Evolutionary conservation across 37 sponge, comb jelly and placozoan species (phyloP).

Genomic region (Mnemiopsis leidyi): DNA sequence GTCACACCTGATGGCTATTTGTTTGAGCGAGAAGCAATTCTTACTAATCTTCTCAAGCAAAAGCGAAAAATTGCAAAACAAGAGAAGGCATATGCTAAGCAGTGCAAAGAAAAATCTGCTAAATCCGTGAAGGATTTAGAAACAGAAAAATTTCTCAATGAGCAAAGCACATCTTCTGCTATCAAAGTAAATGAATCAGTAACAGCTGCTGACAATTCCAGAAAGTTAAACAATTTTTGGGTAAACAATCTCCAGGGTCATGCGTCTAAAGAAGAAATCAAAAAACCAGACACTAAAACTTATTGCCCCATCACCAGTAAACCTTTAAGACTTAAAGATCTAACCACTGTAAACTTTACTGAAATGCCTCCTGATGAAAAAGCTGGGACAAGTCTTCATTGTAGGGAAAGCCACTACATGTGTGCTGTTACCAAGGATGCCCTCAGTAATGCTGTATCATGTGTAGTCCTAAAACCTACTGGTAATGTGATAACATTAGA

Average conservation of each 20-base stretch:
- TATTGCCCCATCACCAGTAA: conserved; percentile 86
- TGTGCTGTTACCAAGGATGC: conserved; percentile 89
- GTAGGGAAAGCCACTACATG: conserved; percentile 74
- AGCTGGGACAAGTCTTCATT: neutral
- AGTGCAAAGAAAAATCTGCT: conserved; percentile 69
- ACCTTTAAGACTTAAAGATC: conserved; percentile 75
- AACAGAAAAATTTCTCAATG: neutral
- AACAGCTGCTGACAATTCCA: conserved; percentile 15
- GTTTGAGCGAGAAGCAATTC: conserved; percentile 91
- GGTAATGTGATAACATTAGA: conserved; percentile 91
- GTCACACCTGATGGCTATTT: conserved; percentile 90
- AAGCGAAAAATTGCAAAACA: conserved; percentile 81
- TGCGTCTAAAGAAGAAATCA: conserved; percentile 73
- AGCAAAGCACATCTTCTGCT: conserved; percentile 42
- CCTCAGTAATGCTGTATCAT: conserved; percentile 82
- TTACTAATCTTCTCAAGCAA: conserved; percentile 85
- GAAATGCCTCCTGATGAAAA: conserved; percentile 63
- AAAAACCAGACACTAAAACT: conserved; percentile 83
- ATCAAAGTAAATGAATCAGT: conserved; percentile 24
- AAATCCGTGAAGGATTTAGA: neutral
- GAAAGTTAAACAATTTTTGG: conserved; percentile 90
- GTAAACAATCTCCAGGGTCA: conserved; percentile 83
- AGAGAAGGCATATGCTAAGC: conserved; percentile 84
- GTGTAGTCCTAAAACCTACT: conserved; percentile 70
- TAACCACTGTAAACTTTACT: conserved; percentile 78